Evolutionary conservation across 2,888 invertebrate species (phyloP), one percentile per base, ranked within the genome.

Genomic region (Gerris lacustris): DNA sequence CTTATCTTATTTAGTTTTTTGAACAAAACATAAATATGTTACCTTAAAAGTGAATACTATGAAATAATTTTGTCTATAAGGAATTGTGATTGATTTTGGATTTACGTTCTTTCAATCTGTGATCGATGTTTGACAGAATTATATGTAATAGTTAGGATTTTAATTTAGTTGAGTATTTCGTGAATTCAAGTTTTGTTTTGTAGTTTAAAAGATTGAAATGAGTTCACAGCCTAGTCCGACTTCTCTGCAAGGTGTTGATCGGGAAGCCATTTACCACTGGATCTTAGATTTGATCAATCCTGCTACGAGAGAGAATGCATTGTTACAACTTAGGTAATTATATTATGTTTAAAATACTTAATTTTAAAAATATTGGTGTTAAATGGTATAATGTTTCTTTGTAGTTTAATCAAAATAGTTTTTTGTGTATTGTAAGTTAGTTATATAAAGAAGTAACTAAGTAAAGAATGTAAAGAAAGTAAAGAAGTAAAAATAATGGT

Each of bases 231-330:
- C 87, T 77, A 91, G 90, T 81, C 90, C 90, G 77, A 89, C 89
- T 73, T 87, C 86, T 77, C 82, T 87, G 67, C 77, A 77, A 78
- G 87, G 86, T 78, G 88, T 89, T 64, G 94, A 95, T 79, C 85
- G 92, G 76, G 96, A 97, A 78, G 92, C 93, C 80, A 91, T 96
- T 73, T 94, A 91, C 79, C 86, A 90, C 76, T 96, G 95, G 95
- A 95, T 96, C 77, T 83, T 90, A 72, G 95, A 96, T 80, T 83
- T 99, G 68, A 91, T 94, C 66, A 94, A 92, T 81, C 94, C 96
- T 31, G 93, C 94, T 77, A 96, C 95, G 0, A 85, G 98, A 67
- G 98, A 99, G 83, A 94, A 92, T 82, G 98, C 99, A 55, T 84
- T 99, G n/a, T 83, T 96, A 68, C 98, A 99, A 82, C 83, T 99